phyloP scores from a whole-genome alignment of 2,797 vertebrate genomes.

The Notolepis coatsorum region DNA sequence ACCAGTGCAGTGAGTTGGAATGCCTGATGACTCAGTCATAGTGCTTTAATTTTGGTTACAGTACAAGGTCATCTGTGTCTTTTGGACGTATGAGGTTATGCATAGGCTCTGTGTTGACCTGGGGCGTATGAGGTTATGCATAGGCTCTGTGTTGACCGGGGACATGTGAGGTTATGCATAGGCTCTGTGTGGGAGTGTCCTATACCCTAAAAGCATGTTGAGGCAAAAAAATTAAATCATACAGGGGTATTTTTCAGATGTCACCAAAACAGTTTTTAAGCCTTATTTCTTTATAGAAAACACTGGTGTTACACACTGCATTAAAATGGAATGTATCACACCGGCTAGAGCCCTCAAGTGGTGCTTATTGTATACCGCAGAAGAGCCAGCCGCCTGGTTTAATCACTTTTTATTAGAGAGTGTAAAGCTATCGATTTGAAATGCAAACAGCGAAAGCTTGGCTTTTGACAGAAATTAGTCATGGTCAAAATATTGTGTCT shows the following conservation, averaged over 20 bases:
- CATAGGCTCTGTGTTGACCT: constrained; percentile 6
- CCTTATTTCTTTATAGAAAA: constrained; percentile 37
- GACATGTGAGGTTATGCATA: constrained; percentile 4
- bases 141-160: background rate
- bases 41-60: constrained; percentile 9
- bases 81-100: background rate
- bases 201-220: constrained; percentile 34
- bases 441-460: constrained; percentile 3
- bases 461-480: constrained; percentile 7
- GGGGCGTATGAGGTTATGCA: background rate
- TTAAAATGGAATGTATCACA: too few relatives aligned
- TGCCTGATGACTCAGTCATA: constrained; percentile 7
- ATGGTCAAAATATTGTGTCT: constrained; percentile 22
- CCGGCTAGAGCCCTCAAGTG: constrained; percentile 60
- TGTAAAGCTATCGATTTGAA: background rate
- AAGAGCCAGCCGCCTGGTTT: background rate
- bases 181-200: background rate
- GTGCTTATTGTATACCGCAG: constrained; percentile 41
- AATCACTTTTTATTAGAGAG: constrained; percentile 6
- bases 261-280: constrained; percentile 18
- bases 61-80: background rate
- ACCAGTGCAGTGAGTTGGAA: constrained; percentile 6
- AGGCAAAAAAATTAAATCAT: background rate
- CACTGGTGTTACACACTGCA: constrained; percentile 24
- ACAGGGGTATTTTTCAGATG: constrained; percentile 16